Percentiles rank a stretch among this genome's conserved stretches.
These are phyloP conservation scores for Archips crataeganus DNA, from an alignment of 2,888 invertebrate genomes.

Conservation along the genomic window DNA sequence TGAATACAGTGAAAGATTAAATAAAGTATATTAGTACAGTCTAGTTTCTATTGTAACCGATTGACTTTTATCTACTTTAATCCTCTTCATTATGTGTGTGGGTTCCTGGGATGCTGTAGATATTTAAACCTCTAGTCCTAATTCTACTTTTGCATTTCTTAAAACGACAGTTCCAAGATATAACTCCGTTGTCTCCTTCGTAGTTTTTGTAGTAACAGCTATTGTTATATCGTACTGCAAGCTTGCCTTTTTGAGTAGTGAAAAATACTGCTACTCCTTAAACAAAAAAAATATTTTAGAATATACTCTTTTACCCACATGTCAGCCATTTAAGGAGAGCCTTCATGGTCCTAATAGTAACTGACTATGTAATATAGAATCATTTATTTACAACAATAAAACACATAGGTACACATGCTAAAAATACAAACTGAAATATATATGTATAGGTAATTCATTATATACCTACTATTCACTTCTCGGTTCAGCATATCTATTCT, in stretches of 20 bases:
- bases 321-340: not conserved
- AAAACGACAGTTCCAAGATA: conserved; percentile 48
- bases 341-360: too few species aligned
- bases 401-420: too few species aligned
- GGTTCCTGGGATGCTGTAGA: not conserved
- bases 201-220: conserved; percentile 35
- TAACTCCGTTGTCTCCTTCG: conserved; percentile 40
- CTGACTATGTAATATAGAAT: too few species aligned
- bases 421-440: too few species aligned
- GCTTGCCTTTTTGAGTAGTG: conserved; percentile 27
- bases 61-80: not conserved
- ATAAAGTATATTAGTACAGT: conserved; percentile 5
- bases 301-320: not conserved
- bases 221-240: conserved; percentile 32
- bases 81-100: conserved; percentile 18
- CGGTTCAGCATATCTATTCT: too few species aligned
- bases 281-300: conserved; percentile 11
- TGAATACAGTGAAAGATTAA: too few species aligned
- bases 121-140: conserved; percentile 44
- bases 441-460: too few species aligned
- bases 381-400: too few species aligned
- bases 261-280: conserved; percentile 38
- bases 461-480: too few species aligned
- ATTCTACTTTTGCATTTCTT: conserved; percentile 48
- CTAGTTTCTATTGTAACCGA: not conserved